Evolutionary conservation across 2,113 vertebrate genomes (phyloP).

Genomic region (Irena cyanogastra): DNA sequence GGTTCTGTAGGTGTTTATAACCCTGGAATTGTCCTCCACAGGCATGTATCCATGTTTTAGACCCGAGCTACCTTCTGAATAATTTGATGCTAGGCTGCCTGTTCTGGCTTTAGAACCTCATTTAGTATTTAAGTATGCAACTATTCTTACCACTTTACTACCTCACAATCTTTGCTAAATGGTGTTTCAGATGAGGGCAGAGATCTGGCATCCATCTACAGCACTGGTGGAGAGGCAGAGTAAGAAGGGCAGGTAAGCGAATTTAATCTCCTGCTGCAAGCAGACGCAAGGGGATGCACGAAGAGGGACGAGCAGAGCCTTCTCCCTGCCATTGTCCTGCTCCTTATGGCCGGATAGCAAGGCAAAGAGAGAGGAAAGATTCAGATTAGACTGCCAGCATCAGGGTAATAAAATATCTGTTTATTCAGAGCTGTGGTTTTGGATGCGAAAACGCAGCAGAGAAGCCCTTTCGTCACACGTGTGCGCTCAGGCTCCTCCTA

Average conservation of each 20-base stretch:
- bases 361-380: background rate
- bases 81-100: background rate
- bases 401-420: background rate
- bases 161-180: background rate
- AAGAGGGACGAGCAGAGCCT: background rate
- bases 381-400: background rate
- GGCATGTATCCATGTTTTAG: background rate
- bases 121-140: background rate
- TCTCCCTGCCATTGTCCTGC: background rate
- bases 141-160: background rate
- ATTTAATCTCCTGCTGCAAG: background rate
- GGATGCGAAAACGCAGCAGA: background rate
- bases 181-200: background rate
- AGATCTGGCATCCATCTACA: background rate
- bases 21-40: background rate
- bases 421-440: background rate
- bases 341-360: background rate
- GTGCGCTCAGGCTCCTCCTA: background rate
- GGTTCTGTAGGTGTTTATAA: background rate
- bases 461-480: background rate
- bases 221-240: background rate
- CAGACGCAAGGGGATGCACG: accelerated
- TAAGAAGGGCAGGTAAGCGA: background rate
- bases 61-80: background rate
- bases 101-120: background rate